phyloP scores from a whole-genome alignment of 2,113 vertebrate species.

The Plectropomus leopardus region DNA sequence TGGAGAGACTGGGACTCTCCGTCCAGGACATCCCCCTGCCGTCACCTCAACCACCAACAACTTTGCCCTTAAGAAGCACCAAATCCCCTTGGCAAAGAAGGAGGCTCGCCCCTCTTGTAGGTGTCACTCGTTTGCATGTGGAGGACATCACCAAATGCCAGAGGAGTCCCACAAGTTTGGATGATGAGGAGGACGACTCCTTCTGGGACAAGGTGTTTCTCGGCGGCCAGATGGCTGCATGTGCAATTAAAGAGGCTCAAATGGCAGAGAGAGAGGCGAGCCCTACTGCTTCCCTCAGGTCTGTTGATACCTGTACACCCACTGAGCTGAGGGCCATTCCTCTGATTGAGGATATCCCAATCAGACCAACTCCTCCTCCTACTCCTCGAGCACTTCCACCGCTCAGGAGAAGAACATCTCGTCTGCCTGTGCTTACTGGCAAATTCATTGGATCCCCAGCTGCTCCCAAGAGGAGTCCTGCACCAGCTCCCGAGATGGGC shows the following conservation, averaged over 20 bases:
- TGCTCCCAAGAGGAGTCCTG: no score
- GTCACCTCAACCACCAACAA: not conserved
- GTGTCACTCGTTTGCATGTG: not conserved
- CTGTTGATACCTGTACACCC: not conserved
- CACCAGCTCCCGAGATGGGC: no score
- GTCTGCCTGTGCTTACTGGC: not conserved
- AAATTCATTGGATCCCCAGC: not conserved
- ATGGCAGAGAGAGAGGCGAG: not conserved
- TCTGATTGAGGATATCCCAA: not conserved
- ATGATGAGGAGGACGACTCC: not conserved
- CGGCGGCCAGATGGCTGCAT: not conserved
- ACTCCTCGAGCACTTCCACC: not conserved
- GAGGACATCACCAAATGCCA: not conserved
- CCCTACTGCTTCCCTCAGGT: not conserved
- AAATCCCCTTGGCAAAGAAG: not conserved
- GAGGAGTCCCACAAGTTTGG: not conserved
- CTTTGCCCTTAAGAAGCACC: not conserved
- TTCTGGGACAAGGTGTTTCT: not conserved
- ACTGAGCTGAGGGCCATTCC: not conserved
- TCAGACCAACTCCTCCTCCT: not conserved
- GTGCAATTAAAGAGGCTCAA: not conserved
- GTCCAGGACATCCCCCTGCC: not conserved
- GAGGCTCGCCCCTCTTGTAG: not conserved
- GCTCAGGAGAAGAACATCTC: not conserved
- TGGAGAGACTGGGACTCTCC: not conserved